These are phyloP conservation scores for Fulica atra DNA, from an alignment of 2,113 vertebrate genomes.

Conservation along the genomic window DNA sequence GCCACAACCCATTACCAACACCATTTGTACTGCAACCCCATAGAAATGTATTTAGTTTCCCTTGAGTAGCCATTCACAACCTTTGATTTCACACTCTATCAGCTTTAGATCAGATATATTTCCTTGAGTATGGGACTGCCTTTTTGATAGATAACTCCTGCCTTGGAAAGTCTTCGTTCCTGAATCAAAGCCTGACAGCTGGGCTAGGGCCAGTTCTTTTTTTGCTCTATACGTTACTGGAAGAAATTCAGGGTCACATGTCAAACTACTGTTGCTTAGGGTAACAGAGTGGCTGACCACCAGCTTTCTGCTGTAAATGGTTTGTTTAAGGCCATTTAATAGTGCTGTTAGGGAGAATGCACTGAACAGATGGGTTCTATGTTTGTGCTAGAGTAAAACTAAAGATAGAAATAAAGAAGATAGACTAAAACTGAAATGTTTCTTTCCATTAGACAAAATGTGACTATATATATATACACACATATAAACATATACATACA, in stretches of 20 bases:
- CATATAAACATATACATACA: background rate
- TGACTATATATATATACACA: background rate
- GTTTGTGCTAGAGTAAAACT: background rate
- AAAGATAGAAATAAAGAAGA: background rate
- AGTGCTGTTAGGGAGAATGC: background rate
- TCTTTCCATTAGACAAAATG: background rate
- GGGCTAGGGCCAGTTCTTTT: slow-evolving; percentile 19
- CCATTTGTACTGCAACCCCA: slow-evolving; percentile 47
- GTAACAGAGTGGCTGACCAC: background rate
- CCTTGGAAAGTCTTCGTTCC: slow-evolving; percentile 40
- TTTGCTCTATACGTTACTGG: background rate
- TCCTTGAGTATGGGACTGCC: slow-evolving; percentile 54
- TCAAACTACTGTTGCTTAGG: background rate
- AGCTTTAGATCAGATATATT: slow-evolving; percentile 69
- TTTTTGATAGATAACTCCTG: slow-evolving; percentile 69
- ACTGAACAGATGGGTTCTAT: background rate
- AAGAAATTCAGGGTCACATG: slow-evolving; percentile 55
- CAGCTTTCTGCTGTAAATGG: background rate
- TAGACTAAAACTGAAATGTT: background rate
- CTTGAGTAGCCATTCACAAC: slow-evolving; percentile 61
- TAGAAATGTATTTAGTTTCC: slow-evolving; percentile 59
- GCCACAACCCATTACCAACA: slow-evolving; percentile 56
- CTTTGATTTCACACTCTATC: slow-evolving; percentile 71
- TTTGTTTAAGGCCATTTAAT: slow-evolving; percentile 9
- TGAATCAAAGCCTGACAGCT: slow-evolving; percentile 62